These are phyloP conservation scores for Microtus montanus DNA, from an alignment of 2,113 vertebrate genomes.

Conservation along the genomic window DNA sequence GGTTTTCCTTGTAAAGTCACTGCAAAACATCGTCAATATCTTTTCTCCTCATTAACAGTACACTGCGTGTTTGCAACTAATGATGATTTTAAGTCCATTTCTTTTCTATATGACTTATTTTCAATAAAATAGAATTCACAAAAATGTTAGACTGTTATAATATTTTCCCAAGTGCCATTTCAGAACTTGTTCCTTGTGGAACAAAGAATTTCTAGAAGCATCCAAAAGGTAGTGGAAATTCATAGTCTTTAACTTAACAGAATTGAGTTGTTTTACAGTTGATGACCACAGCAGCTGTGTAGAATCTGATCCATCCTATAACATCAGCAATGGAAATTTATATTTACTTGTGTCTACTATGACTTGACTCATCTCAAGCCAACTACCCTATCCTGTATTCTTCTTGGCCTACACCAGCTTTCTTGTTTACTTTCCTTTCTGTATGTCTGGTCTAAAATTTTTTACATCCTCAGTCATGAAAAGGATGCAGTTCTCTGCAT, in stretches of 20 bases:
- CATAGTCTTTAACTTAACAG: background rate
- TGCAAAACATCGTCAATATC: slow-evolving; percentile 1
- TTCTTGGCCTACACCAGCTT: background rate
- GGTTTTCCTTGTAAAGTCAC: background rate
- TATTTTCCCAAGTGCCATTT: background rate
- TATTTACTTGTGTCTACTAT: background rate
- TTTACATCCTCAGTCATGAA: background rate
- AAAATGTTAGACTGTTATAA: background rate
- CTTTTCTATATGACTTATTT: slow-evolving; percentile 37
- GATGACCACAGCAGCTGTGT: background rate
- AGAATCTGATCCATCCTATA: background rate
- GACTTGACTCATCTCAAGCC: background rate
- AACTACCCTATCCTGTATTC: background rate
- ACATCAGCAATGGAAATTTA: background rate
- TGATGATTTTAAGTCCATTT: slow-evolving; percentile 31
- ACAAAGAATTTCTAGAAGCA: background rate
- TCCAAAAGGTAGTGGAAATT: background rate
- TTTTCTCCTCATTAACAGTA: slow-evolving; percentile 30
- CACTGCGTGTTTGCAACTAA: background rate
- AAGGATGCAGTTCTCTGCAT: background rate
- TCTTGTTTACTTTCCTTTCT: background rate
- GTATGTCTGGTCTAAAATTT: background rate
- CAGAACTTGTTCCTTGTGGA: background rate
- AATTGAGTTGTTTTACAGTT: background rate
- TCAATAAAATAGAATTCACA: background rate